Conservation (phyloP, 1,140 invertebrate species). For the Uloborus diversus region DNA sequence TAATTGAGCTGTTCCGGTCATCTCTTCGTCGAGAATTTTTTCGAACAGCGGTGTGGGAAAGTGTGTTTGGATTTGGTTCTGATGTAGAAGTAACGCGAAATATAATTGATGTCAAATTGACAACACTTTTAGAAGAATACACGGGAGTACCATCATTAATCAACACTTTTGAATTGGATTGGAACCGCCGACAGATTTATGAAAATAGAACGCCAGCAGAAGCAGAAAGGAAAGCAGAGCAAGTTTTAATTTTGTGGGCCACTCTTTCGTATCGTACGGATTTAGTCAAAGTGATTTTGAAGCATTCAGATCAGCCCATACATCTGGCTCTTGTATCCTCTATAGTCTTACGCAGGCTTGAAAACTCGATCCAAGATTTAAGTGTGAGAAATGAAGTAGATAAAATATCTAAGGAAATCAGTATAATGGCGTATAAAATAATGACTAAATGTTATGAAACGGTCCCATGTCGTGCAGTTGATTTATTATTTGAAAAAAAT, state of each 20-base stretch:
- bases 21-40: conserved; percentile 65
- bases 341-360: conserved; percentile 58
- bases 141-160: conserved; percentile 64
- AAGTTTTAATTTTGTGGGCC: conserved; percentile 62
- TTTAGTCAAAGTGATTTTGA: conserved; percentile 66
- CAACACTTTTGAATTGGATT: conserved; percentile 63
- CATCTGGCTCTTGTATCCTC: conserved; percentile 64
- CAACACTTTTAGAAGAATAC: conserved; percentile 50
- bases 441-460: conserved; percentile 63
- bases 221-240: conserved; percentile 63
- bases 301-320: conserved; percentile 66
- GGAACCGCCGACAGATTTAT: conserved; percentile 61
- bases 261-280: conserved; percentile 61
- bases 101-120: conserved; percentile 57
- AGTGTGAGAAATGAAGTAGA: conserved; percentile 58
- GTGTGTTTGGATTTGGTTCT: conserved; percentile 60
- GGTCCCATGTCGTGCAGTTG: conserved; percentile 62
- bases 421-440: conserved; percentile 64
- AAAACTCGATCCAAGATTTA: conserved; percentile 57
- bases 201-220: conserved; percentile 61
- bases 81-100: background rate
- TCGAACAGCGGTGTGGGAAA: conserved; percentile 62
- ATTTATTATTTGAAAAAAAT: conserved; percentile 62
- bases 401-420: conserved; percentile 63
- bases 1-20: conserved; percentile 64